phyloP scores from a whole-genome alignment of 1,140 invertebrate species.

The Zaprionus capensis region DNA sequence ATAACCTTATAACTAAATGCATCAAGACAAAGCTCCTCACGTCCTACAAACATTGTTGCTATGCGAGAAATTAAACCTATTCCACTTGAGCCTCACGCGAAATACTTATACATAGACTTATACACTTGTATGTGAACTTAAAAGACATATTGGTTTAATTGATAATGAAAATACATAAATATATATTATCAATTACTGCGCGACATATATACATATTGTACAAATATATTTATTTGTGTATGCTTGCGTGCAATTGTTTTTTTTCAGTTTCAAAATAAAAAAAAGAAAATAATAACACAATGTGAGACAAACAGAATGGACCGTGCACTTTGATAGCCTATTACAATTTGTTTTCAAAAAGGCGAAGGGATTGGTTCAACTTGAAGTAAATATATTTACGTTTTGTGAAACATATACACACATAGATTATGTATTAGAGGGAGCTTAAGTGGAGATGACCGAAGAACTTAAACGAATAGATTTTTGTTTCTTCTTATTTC shows the following conservation, averaged over 20 bases:
- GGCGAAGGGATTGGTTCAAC: neutral
- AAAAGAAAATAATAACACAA: neutral
- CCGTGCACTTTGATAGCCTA: neutral
- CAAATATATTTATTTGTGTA: constrained; percentile 15
- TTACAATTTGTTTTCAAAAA: neutral
- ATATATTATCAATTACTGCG: neutral
- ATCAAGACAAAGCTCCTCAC: constrained; percentile 28
- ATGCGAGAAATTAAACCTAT: constrained; percentile 9
- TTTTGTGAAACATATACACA: neutral
- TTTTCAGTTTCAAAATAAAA: neutral
- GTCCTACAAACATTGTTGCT: constrained; percentile 25
- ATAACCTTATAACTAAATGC: constrained; percentile 40
- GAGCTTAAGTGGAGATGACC: neutral
- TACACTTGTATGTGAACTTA: neutral
- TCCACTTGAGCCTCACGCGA: neutral
- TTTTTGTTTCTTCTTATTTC: neutral
- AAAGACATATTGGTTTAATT: neutral
- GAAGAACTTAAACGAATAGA: neutral
- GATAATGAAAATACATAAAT: neutral
- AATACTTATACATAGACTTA: neutral
- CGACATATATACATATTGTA: constrained; percentile 10
- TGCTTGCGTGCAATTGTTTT: neutral
- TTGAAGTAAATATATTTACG: neutral
- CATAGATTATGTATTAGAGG: too few species aligned
- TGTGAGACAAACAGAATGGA: neutral